Conservation (phyloP, 23 tunicate species). For the Corella eumyota region DNA sequence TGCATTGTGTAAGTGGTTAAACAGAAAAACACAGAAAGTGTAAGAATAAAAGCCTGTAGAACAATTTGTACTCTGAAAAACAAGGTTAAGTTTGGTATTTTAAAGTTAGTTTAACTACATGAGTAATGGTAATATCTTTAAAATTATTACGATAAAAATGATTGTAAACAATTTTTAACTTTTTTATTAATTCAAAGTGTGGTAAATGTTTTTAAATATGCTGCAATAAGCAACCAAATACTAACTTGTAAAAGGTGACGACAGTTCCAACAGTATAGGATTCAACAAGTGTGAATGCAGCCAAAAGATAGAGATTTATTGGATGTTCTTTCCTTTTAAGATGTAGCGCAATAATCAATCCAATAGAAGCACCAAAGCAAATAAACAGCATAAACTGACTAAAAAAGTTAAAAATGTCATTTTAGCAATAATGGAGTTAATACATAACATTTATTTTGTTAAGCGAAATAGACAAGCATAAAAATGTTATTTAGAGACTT, state of each 20-base stretch:
- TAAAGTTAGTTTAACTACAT: too few relatives aligned
- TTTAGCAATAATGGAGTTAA: too few relatives aligned
- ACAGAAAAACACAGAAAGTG: conserved; percentile 66
- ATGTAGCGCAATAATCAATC: conserved; percentile 55
- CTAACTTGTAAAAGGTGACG: conserved; percentile 86
- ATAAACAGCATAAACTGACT: conserved; percentile 62
- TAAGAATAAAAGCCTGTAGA: conserved; percentile 82
- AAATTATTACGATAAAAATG: background rate
- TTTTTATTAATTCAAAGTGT: background rate
- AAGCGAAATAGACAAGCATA: too few relatives aligned
- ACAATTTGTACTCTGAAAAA: conserved; percentile 65
- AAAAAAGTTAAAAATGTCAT: background rate
- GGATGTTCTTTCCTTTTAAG: conserved; percentile 42
- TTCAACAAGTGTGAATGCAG: conserved; percentile 88
- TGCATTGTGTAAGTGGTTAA: conserved; percentile 85
- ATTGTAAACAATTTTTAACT: background rate
- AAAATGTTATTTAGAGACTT: too few relatives aligned
- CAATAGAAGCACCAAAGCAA: conserved; percentile 28
- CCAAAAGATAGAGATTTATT: conserved; percentile 67
- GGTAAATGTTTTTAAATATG: background rate
- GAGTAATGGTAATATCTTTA: background rate
- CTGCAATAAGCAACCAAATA: background rate
- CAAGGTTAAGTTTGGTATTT: too few relatives aligned
- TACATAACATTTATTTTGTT: too few relatives aligned
- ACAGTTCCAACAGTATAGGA: conserved; percentile 77